These are phyloP conservation scores for Dipodomys stephensi DNA, from an alignment of 2,113 vertebrate species.

Conservation along the genomic window DNA sequence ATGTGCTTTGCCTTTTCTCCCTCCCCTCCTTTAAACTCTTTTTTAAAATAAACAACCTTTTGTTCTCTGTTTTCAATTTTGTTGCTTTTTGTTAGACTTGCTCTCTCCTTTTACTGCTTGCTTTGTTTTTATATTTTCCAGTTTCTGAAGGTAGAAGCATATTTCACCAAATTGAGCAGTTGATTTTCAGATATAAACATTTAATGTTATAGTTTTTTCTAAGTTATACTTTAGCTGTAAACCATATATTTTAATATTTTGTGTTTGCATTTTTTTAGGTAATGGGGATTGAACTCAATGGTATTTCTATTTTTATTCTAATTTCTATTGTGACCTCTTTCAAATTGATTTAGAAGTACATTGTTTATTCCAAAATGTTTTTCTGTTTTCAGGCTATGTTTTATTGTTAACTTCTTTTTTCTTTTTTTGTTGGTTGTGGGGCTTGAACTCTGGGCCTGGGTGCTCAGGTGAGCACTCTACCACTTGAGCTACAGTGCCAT, in stretches of 20 bases:
- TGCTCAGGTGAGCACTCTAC: no score
- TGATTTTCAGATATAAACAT: neutral
- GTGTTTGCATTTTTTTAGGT: neutral
- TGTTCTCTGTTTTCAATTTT: neutral
- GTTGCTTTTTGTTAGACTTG: neutral
- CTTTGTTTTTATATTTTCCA: neutral
- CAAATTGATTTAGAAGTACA: neutral
- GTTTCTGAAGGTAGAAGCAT: neutral
- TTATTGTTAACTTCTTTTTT: no score
- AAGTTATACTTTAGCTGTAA: neutral
- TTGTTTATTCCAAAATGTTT: no score
- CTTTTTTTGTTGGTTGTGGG: no score
- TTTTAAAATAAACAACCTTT: neutral
- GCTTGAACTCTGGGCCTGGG: no score
- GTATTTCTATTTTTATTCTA: no score
- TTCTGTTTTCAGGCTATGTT: neutral
- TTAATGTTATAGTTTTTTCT: neutral
- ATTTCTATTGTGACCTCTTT: neutral
- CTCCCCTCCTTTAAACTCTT: neutral
- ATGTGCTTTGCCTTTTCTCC: neutral
- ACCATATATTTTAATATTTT: neutral
- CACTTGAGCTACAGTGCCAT: no score
- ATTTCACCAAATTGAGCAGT: neutral
- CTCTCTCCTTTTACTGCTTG: neutral
- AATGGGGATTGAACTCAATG: no score